phyloP scores from a whole-genome alignment of 2,888 invertebrate species.

The Catocala sponsa region DNA sequence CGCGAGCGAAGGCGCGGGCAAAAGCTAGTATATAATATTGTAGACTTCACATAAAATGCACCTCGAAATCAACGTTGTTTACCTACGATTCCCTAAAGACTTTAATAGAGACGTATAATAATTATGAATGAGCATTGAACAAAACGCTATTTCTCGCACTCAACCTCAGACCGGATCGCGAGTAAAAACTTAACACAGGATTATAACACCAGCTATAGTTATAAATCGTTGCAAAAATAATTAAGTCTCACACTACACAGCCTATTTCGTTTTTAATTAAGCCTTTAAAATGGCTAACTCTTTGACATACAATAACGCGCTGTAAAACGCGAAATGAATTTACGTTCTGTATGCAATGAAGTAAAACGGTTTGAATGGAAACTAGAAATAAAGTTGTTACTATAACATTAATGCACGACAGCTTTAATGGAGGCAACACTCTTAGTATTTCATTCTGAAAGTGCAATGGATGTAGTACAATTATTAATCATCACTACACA shows the following conservation, averaged over 20 bases:
- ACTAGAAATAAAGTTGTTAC: constrained; percentile 2
- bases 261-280: constrained; percentile 22
- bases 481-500: no score
- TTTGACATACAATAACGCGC: constrained; percentile 17
- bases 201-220: not conserved
- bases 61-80: no score
- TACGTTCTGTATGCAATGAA: constrained; percentile 16
- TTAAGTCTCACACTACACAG: constrained; percentile 14
- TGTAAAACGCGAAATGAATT: constrained; percentile 17
- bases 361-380: constrained; percentile 15
- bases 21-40: no score
- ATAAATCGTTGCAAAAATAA: constrained; percentile 2
- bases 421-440: not conserved
- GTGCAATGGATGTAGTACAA: not conserved
- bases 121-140: no score
- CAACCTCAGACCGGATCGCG: not conserved
- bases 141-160: no score
- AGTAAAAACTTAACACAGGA: constrained; percentile 1
- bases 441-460: not conserved
- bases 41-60: no score
- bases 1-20: no score
- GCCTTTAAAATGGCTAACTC: constrained; percentile 14
- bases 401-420: not conserved
- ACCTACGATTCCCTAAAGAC: no score
- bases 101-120: no score